phyloP scores from a whole-genome alignment of 2,113 vertebrate genomes.

The Diadophis punctatus region DNA sequence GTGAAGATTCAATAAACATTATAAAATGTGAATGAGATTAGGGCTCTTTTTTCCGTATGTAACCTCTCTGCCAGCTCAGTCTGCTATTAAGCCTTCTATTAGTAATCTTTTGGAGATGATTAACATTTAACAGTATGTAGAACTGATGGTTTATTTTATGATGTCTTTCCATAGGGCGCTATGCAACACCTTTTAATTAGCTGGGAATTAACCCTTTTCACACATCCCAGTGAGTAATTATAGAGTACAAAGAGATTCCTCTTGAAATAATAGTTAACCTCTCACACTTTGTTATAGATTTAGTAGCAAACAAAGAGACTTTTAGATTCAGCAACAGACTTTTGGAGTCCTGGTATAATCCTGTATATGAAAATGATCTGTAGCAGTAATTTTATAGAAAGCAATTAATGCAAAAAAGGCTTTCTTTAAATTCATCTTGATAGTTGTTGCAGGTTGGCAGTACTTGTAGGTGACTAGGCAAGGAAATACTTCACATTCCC shows the following conservation, averaged over 20 bases:
- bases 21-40: neutral
- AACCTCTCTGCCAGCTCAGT: neutral
- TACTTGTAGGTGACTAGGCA: slow-evolving; percentile 21
- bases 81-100: neutral
- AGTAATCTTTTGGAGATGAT: slow-evolving; percentile 16
- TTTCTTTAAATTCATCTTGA: slow-evolving; percentile 38
- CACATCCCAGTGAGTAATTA: slow-evolving; percentile 44
- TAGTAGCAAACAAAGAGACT: slow-evolving; percentile 22
- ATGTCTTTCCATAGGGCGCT: neutral
- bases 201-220: slow-evolving; percentile 21
- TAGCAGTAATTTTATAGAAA: slow-evolving; percentile 6
- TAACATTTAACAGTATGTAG: slow-evolving; percentile 20
- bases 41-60: neutral
- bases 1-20: neutral
- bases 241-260: slow-evolving; percentile 31
- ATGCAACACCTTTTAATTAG: slow-evolving; percentile 33
- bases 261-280: slow-evolving; percentile 42
- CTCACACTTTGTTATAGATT: slow-evolving; percentile 23
- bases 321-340: slow-evolving; percentile 15
- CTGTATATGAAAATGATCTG: slow-evolving; percentile 23
- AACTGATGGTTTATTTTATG: slow-evolving; percentile 21
- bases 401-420: slow-evolving; percentile 36
- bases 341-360: slow-evolving; percentile 28
- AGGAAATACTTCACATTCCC: slow-evolving; percentile 35
- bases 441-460: slow-evolving; percentile 19